Conservation (phyloP, 2,797 vertebrate genomes). For the Phataginus tricuspis region DNA sequence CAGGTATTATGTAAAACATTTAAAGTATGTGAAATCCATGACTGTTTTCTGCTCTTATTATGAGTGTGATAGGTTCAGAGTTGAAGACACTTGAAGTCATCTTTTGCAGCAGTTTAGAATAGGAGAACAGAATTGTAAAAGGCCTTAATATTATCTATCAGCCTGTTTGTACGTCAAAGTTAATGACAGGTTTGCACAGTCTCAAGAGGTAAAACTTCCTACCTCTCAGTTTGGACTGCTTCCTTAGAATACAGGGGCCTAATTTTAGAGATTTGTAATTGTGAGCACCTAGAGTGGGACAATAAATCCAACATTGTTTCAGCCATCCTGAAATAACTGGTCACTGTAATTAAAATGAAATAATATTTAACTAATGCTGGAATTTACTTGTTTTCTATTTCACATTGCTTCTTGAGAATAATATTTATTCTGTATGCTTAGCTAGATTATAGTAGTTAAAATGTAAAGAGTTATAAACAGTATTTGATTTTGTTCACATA, state of each 20-base stretch:
- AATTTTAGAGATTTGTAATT: slow-evolving; percentile 25
- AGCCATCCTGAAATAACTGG: background rate
- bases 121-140: background rate
- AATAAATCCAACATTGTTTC: slow-evolving; percentile 35
- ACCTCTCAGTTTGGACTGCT: background rate
- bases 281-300: background rate
- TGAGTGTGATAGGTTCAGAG: background rate
- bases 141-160: background rate
- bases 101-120: background rate
- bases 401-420: background rate
- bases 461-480: background rate
- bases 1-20: background rate
- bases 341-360: background rate
- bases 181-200: slow-evolving; percentile 8
- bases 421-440: slow-evolving; percentile 8
- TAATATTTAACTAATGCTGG: slow-evolving; percentile 13
- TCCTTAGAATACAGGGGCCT: background rate
- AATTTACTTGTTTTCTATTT: background rate
- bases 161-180: background rate
- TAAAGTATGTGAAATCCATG: background rate
- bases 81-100: background rate
- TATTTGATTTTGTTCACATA: background rate
- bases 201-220: background rate
- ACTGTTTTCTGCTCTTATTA: background rate
- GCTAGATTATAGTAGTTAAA: background rate